Evolutionary conservation across 1,140 invertebrate species (phyloP).

Genomic region (Hyles euphorbiae): DNA sequence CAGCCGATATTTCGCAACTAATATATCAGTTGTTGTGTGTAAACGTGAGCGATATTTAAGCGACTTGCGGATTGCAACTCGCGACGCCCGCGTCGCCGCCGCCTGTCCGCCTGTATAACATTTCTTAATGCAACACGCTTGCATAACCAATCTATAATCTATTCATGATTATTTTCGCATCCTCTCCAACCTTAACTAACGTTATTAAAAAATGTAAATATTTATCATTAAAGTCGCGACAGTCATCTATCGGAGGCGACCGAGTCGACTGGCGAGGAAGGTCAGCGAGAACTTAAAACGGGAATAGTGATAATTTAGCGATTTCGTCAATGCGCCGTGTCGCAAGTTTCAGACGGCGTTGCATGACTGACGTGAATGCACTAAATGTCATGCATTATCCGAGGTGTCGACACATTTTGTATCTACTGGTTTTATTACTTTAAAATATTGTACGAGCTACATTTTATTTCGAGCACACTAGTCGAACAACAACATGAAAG

Average conservation of each 20-base stretch:
- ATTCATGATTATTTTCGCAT: too few species aligned
- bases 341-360: constrained; percentile 8
- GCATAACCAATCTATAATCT: too few species aligned
- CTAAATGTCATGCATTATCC: neutral
- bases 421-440: neutral
- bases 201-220: too few species aligned
- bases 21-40: constrained; percentile 21
- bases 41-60: constrained; percentile 3
- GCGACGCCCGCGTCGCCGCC: neutral
- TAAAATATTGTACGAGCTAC: constrained; percentile 2
- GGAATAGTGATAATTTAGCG: constrained; percentile 12
- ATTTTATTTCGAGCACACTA: neutral
- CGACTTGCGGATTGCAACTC: too few species aligned
- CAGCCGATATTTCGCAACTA: constrained; percentile 56
- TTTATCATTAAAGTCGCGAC: too few species aligned
- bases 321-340: constrained; percentile 5
- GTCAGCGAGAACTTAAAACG: constrained; percentile 1
- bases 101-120: neutral
- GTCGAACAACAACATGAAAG: constrained; percentile 1
- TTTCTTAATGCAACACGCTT: neutral
- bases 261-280: constrained; percentile 3
- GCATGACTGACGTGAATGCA: constrained; percentile 5
- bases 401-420: constrained; percentile 2
- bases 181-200: too few species aligned
- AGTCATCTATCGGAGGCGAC: too few species aligned